Evolutionary conservation across 2,113 vertebrate species (phyloP).

Genomic region (Peromyscus maniculatus): DNA sequence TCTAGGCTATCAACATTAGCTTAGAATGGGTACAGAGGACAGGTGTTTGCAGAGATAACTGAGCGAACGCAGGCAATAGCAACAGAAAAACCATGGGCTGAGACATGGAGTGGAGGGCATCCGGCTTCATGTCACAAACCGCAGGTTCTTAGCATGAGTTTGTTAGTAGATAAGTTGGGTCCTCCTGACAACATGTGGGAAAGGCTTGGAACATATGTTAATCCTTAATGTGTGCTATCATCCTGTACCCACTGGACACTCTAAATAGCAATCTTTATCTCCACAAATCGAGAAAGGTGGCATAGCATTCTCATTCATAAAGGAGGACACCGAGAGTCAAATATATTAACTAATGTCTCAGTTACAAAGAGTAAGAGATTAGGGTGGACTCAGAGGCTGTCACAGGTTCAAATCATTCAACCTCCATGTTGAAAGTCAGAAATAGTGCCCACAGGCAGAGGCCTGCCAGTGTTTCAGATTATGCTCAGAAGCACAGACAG

Average conservation of each 20-base stretch:
- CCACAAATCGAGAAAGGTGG: neutral
- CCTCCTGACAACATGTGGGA: neutral
- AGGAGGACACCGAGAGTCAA: neutral
- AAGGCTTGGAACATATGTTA: neutral
- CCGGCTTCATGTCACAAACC: neutral
- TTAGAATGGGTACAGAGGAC: neutral
- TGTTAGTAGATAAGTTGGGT: neutral
- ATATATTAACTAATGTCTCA: neutral
- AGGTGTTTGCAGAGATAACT: neutral
- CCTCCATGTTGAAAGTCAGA: slow-evolving; percentile 20
- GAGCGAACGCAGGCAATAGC: neutral
- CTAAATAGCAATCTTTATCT: neutral
- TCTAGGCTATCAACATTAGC: neutral
- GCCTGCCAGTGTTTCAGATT: neutral
- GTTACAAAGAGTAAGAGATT: slow-evolving; percentile 28
- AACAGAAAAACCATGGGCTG: neutral
- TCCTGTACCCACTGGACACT: neutral
- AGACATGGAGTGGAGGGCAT: neutral
- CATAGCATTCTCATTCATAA: neutral
- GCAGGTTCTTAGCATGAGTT: neutral
- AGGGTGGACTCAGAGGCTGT: neutral
- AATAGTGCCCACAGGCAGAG: neutral
- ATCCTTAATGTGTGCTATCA: neutral
- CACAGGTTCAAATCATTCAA: neutral
- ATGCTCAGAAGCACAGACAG: slow-evolving; percentile 5